Base-by-base conservation (phyloP, 1,140 invertebrate genomes). In the Drosophila athabasca region DNA sequence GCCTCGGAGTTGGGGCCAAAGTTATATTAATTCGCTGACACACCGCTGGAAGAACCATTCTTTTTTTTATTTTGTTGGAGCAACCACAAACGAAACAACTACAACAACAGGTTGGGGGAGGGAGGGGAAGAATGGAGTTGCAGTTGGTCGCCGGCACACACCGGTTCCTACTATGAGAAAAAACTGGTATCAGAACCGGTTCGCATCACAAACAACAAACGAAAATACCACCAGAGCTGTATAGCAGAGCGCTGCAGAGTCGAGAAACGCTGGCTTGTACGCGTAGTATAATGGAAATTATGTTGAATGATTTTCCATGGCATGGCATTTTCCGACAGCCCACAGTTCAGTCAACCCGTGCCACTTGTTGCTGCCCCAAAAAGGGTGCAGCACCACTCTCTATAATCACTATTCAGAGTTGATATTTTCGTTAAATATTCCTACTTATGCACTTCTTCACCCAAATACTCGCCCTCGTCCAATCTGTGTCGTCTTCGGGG, bases 111-210 rank as follows among this genome's bases (percentile, higher is more conserved):
- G 35, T 39, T 39, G 35, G 11, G 2, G 2, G 31, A 2, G 31
- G 31, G 31, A 2, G 35, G 35, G 35, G 35, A 35, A 4, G 31
- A 3, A 3, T 43, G 64, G 19, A 68, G 66, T 69, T 69, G 64
- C 66, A 68, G 64, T 69, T 57, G 66, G 44, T 58, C 24, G 70
- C 61, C 59, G 67, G 67, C 52, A 24, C 41, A 51, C 79, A 69
- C 78, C 82, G 82, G 74, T 87, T 87, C 60, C 45, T 24, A 43
- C 44, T 46, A 35, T 76, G 53, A 74, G 79, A 87, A 87, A 87
- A 87, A 87, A 87, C 82, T 87, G 77, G 81, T 85, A 64, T 49
- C 35, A 58, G 49, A 87, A 87, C 82, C 60, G 66, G 82, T 87
- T 85, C 65, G 13, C 41, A 45, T 41, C 60, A 39, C 35, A 39